A percentile compares a stretch with the other conserved stretches of the same genome.
phyloP scores from a whole-genome alignment of 2,888 invertebrate species.

The Dicycla oo region DNA sequence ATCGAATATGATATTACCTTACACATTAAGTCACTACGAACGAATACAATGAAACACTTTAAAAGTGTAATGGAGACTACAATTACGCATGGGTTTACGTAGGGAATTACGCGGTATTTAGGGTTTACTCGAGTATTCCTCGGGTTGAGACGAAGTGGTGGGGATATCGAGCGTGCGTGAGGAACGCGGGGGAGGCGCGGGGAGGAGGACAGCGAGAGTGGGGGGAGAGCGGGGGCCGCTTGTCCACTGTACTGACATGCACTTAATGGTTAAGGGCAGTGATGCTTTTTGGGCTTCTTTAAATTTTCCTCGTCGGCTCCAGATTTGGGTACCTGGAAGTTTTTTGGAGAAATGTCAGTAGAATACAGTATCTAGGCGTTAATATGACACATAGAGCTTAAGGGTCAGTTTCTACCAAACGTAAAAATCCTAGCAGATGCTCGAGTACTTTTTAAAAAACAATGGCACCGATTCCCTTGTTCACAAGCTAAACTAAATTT shows the following conservation, averaged over 20 bases:
- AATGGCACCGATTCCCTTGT: too few relatives aligned
- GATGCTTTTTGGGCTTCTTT: constrained; percentile 94
- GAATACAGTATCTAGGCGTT: background rate
- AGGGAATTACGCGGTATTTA: constrained; percentile 37
- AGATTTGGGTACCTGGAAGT: constrained; percentile 81
- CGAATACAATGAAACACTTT: constrained; percentile 52
- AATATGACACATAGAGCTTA: too few relatives aligned
- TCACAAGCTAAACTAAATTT: too few relatives aligned
- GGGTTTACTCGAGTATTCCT: constrained; percentile 1
- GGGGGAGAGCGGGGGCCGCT: constrained; percentile 74
- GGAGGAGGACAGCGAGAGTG: constrained; percentile 67
- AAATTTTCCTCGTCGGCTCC: constrained; percentile 95
- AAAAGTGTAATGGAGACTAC: constrained; percentile 53
- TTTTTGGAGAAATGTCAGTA: constrained; percentile 1
- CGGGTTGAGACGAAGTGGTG: constrained; percentile 15
- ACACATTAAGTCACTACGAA: constrained; percentile 49
- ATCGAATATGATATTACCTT: constrained; percentile 57
- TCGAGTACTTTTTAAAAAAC: too few relatives aligned
- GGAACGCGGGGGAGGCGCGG: constrained; percentile 49
- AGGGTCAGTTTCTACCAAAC: too few relatives aligned
- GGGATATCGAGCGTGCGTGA: constrained; percentile 71
- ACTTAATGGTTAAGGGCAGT: constrained; percentile 92
- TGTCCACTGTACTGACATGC: constrained; percentile 86
- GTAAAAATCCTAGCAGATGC: too few relatives aligned
- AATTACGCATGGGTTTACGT: constrained; percentile 34